Base-by-base conservation (phyloP, 2,888 invertebrate species). In the Parnassius glacialis region DNA sequence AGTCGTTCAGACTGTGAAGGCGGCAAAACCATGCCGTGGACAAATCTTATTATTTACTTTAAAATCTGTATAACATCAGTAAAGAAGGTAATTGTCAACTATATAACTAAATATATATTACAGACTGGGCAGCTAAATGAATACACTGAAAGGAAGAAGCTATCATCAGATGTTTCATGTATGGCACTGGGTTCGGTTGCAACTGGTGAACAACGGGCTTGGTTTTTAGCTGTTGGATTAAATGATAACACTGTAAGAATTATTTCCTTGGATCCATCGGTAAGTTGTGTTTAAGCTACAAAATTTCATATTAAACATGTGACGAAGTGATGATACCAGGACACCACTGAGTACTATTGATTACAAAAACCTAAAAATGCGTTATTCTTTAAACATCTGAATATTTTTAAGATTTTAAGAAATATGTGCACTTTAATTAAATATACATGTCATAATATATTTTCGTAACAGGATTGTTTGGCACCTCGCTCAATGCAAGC, bases 41-140 rank as follows among this genome's bases (percentile, higher is more conserved):
- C 93, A 94, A 76, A 76, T 10, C 20, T 9, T 52, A 61, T 44
- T 41, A 43, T 52, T 12, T 61, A 25, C 9, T 55, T 34, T 3
- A 34, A 34, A 34, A 34, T 34, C 34, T 34, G 34, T 34, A 34
- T 7, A 7, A 34, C 34, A 34, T 5, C 7, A 34, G 20, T 20
- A 20, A 63, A n/a, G n/a, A n/a, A n/a, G n/a, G 16, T 63, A 52
- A 54, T 52, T 42, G 45, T 45, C 43, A 43, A 47, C 41, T 48
- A 5, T 20, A 20, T 34, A 34, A 34, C 34, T 34, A 34, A 34
- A 34, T 34, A 1, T 7, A 7, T n/a, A 41, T 93, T 92, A 52
- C 84, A 98, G 98, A 97, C 98, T 70, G 99, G 99, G 1, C 98
- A 99, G 84, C 90, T 99, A 57, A 99, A 99, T 87, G 99, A 99